These are phyloP conservation scores for Alsophila aescularia DNA, from an alignment of 2,888 invertebrate species.

Conservation along the genomic window DNA sequence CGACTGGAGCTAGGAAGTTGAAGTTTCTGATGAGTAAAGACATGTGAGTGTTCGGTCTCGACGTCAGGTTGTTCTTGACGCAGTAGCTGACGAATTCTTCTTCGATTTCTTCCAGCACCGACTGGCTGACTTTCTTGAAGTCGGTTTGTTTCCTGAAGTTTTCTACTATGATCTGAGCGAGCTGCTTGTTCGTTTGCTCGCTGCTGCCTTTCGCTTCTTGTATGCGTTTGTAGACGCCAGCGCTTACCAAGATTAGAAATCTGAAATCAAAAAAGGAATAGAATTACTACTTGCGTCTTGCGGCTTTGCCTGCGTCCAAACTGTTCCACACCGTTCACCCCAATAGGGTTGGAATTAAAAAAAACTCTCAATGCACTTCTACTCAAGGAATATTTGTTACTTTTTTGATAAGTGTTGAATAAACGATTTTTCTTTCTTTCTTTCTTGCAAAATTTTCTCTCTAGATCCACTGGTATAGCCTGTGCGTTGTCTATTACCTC, in stretches of 20 bases:
- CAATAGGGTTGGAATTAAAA: too few relatives aligned
- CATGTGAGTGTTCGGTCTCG: slow-evolving; percentile 91
- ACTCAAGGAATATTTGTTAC: too few relatives aligned
- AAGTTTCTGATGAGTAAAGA: slow-evolving; percentile 94
- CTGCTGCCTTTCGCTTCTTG: slow-evolving; percentile 89
- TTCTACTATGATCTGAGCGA: slow-evolving; percentile 91
- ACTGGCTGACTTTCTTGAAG: slow-evolving; percentile 92
- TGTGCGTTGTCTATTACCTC: too few relatives aligned
- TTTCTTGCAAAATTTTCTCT: too few relatives aligned
- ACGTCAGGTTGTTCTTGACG: slow-evolving; percentile 81
- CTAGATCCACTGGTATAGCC: too few relatives aligned
- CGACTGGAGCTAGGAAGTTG: slow-evolving; percentile 88
- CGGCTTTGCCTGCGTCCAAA: too few relatives aligned
- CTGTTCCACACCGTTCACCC: too few relatives aligned
- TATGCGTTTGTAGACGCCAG: slow-evolving; percentile 92
- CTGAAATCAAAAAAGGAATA: too few relatives aligned
- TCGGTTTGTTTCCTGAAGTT: slow-evolving; percentile 92
- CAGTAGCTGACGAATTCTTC: slow-evolving; percentile 92
- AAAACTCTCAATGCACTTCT: too few relatives aligned
- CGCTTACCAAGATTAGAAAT: slow-evolving; percentile 93
- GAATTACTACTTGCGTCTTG: too few relatives aligned
- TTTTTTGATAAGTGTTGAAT: too few relatives aligned
- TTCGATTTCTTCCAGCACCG: slow-evolving; percentile 92
- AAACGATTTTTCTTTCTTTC: too few relatives aligned
- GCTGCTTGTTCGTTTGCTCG: slow-evolving; percentile 92